A percentile compares a stretch with the other conserved stretches of the same genome.
Evolutionary conservation across 1,140 invertebrate genomes (phyloP).

Genomic region (Drosophila bipectinata): DNA sequence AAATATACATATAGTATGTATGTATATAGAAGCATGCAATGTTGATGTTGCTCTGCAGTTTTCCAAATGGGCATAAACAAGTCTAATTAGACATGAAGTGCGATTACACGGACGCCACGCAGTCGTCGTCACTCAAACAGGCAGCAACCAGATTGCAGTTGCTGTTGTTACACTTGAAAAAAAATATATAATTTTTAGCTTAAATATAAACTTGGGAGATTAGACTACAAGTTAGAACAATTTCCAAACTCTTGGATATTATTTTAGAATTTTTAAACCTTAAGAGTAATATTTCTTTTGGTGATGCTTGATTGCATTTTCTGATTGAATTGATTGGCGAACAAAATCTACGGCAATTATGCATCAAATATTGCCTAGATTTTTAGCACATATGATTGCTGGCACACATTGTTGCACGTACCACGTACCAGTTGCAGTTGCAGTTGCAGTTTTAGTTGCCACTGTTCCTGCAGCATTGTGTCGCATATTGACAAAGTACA

Average conservation of each 20-base stretch:
- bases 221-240: no score
- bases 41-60: slow-evolving; percentile 33
- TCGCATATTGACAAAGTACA: slow-evolving; percentile 31
- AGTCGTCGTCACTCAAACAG: slow-evolving; percentile 64
- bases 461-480: background rate
- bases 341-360: slow-evolving; percentile 67
- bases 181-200: background rate
- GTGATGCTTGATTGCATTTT: slow-evolving; percentile 46
- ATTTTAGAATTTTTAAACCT: background rate
- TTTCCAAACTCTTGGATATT: no score
- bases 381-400: slow-evolving; percentile 66
- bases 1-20: slow-evolving; percentile 19
- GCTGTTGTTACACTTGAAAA: background rate
- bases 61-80: slow-evolving; percentile 81
- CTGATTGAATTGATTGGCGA: slow-evolving; percentile 77
- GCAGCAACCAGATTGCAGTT: slow-evolving; percentile 45
- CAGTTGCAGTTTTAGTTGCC: background rate
- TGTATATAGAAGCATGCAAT: slow-evolving; percentile 16
- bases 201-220: no score
- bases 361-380: slow-evolving; percentile 75
- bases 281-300: background rate
- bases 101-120: slow-evolving; percentile 78
- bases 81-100: slow-evolving; percentile 82
- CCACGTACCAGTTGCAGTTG: slow-evolving; percentile 21
- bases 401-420: slow-evolving; percentile 62